phyloP scores from a whole-genome alignment of 2,113 vertebrate genomes.

The Labeo rohita region DNA sequence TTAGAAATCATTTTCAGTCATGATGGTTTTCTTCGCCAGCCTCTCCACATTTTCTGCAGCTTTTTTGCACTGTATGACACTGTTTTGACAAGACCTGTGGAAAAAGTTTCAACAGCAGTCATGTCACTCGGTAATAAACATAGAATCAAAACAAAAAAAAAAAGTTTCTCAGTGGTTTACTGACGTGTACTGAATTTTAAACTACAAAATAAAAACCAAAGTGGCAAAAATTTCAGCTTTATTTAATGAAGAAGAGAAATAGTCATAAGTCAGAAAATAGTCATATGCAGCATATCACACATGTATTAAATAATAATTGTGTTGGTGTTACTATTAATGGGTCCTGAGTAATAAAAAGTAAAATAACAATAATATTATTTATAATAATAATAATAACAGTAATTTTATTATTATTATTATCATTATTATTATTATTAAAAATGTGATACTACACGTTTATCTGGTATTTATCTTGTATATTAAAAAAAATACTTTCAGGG shows the following conservation, averaged over 20 bases:
- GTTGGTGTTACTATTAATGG: neutral
- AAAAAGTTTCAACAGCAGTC: constrained; percentile 15
- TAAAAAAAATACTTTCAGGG: no score
- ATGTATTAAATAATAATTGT: neutral
- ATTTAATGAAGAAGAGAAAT: neutral
- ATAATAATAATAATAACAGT: no score
- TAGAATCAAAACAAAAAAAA: neutral
- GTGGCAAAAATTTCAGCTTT: neutral
- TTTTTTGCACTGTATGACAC: constrained; percentile 87
- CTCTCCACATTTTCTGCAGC: constrained; percentile 91
- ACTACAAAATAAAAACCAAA: neutral
- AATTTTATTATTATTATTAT: no score
- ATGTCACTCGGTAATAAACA: neutral
- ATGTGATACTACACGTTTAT: no score
- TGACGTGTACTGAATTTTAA: neutral
- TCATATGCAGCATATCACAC: neutral
- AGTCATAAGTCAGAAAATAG: no score
- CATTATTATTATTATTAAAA: no score
- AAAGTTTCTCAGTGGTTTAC: no score
- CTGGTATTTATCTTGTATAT: no score
- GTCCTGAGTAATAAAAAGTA: neutral
- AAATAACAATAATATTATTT: no score
- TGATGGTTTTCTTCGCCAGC: constrained; percentile 80
- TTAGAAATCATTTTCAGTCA: constrained; percentile 42
- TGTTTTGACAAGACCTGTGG: constrained; percentile 85